Evolutionary conservation across 2,888 invertebrate genomes (phyloP).

Genomic region (Lapara coniferarum): DNA sequence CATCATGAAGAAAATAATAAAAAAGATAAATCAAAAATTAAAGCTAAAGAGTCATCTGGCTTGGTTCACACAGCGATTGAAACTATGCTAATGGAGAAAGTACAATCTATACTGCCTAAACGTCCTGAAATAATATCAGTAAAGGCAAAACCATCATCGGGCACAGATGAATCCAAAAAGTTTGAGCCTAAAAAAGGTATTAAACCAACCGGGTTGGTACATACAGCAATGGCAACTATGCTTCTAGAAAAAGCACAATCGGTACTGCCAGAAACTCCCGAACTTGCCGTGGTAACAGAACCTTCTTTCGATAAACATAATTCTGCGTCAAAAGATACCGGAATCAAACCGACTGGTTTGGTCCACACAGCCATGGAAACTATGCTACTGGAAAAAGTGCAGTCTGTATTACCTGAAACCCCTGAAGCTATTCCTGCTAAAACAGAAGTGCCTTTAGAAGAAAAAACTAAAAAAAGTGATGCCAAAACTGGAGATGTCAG

Average conservation of each 20-base stretch:
- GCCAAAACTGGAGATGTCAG: constrained; percentile 28
- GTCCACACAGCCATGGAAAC: constrained; percentile 77
- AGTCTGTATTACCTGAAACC: constrained; percentile 48
- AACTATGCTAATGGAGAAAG: constrained; percentile 43
- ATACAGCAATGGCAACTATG: constrained; percentile 78
- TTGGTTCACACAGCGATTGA: constrained; percentile 45
- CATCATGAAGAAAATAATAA: constrained; percentile 27
- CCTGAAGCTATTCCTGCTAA: constrained; percentile 32
- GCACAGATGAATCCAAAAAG: constrained; percentile 25
- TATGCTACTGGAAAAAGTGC: constrained; percentile 77
- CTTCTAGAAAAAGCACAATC: constrained; percentile 75
- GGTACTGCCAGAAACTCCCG: constrained; percentile 38
- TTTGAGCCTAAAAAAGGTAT: constrained; percentile 31
- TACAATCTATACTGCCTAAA: constrained; percentile 35
- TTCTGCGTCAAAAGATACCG: constrained; percentile 14
- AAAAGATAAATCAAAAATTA: constrained; percentile 35
- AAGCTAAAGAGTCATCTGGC: constrained; percentile 36
- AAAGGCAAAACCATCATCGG: background rate
- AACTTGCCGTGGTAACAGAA: background rate
- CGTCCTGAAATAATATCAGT: constrained; percentile 32
- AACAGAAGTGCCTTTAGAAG: constrained; percentile 11
- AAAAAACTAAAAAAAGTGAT: constrained; percentile 17
- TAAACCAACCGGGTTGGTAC: constrained; percentile 59
- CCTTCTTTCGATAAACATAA: constrained; percentile 7
- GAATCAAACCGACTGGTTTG: constrained; percentile 53